Evolutionary conservation across 1,140 invertebrate genomes (phyloP).

Genomic region (Conus betulinus): DNA sequence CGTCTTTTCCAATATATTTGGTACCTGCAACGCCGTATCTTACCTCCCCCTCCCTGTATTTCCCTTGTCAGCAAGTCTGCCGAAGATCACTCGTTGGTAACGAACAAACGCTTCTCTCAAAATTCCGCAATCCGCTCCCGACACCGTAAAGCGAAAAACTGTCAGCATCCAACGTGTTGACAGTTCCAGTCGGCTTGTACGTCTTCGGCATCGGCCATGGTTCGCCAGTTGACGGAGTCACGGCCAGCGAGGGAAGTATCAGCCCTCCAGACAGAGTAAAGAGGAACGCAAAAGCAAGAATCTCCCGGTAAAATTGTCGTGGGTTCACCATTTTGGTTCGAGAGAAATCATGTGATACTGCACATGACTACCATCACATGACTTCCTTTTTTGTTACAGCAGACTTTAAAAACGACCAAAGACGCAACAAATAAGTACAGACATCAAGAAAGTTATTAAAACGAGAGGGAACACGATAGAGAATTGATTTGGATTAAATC

Average conservation of each 20-base stretch:
- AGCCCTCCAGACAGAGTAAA: neutral
- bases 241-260: neutral
- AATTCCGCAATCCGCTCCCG: constrained; percentile 46
- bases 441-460: too few species aligned
- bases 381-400: too few species aligned
- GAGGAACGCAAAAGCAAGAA: neutral
- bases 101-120: constrained; percentile 53
- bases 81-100: constrained; percentile 58
- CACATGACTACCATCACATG: too few species aligned
- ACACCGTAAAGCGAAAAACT: constrained; percentile 56
- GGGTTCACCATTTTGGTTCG: neutral
- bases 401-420: too few species aligned
- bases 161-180: constrained; percentile 49
- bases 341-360: neutral
- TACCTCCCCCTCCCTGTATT: too few species aligned
- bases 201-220: constrained; percentile 69
- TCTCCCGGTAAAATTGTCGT: neutral
- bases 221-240: constrained; percentile 7
- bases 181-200: constrained; percentile 40
- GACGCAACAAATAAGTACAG: too few species aligned
- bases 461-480: too few species aligned
- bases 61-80: constrained; percentile 19
- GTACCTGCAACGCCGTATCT: neutral
- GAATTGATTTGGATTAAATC: too few species aligned
- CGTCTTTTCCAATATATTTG: too few species aligned